Evolutionary conservation across 1,140 invertebrate species (phyloP), one percentile per base, ranked within the genome.

Genomic region (Bombus waltoni): DNA sequence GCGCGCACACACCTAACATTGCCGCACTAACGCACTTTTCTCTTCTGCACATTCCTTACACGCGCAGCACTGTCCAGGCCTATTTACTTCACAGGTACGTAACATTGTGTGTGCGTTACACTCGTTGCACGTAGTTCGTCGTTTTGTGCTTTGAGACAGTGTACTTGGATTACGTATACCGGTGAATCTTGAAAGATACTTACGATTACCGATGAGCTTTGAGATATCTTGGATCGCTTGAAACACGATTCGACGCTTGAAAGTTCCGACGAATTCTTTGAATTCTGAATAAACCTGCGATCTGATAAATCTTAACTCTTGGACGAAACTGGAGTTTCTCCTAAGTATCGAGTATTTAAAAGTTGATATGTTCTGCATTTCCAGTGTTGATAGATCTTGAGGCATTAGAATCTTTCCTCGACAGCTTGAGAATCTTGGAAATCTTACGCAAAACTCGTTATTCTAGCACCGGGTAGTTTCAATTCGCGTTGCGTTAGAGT

Each of bases 21-120:
- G n/a, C 40, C 68, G 91, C 89, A 91, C 91, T 92, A 92, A 92
- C 78, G 89, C 90, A 91, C 89, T 92, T 90, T 90, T 89, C 89
- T 92, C 87, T 80, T 87, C 81, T 91, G 85, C 88, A 90, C 90
- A 88, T 83, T 89, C 72, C 78, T 76, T 82, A 40, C 72, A 44
- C 83, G 86, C 86, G 87, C 90, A 92, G 91, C 85, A 74, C 87
- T 92, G 85, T 71, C 83, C 87, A 90, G 87, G 90, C 89, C 91
- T 85, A 90, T 91, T 85, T 90, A 90, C 76, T 89, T 92, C 81
- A 86, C 91, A 88, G 90, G 90, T 91, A 92, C 70, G 91, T 92
- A 92, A 81, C 25, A 82, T 83, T 40, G 40, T 40, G 28, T 77
- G 44, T 35, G n/a, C 35, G 42, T 81, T 44, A 18, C 59, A 75